Base-by-base conservation (phyloP, 2,113 vertebrate genomes). In the Corythoichthys intestinalis region DNA sequence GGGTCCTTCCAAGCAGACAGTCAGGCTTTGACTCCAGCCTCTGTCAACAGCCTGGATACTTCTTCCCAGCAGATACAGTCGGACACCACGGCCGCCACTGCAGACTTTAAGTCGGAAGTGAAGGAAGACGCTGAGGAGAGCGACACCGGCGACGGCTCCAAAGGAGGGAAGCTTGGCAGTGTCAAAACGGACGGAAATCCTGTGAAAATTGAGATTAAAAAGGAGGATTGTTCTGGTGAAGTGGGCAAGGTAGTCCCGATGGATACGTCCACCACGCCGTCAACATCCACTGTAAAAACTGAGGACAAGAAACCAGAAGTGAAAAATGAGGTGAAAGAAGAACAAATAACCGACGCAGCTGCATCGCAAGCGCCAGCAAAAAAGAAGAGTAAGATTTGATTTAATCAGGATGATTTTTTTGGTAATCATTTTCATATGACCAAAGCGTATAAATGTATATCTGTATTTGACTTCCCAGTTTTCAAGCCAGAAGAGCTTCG, bases 401-500 rank as follows among this genome's bases (percentile, higher is more conserved):
- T 48, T 2, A 0, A 8, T 62, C 60, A 37, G 1, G 0, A 46
- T 2, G 59, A 50, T 59, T 17, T 17, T 10, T 14, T 47, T 47
- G 2, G 46, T 7, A 11, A 2, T 11, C 11, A 10, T 47, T 47
- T 44, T 44, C 1, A 44, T 4, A 44, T 44, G 41, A 54, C 53
- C 20, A 56, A 56, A 49, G 34, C 38, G n/a, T 63, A 4, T 63
- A 10, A 14, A 28, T 50, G 7, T 35, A 67, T 11, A 65, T 72
- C 14, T 74, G 17, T 10, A 13, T 65, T 76, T 63, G 73, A 79
- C 41, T 34, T 66, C 4, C 10, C 83, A 99, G 97, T 97, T 85
- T 99, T 99, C 81, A 99, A 99, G 80, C 96, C 97, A 20, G 97
- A 99, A 83, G 97, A 99, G 86, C 88, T 99, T 83, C 92, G 97